phyloP scores from a whole-genome alignment of 1,140 invertebrate genomes.

The Sinella curviseta region DNA sequence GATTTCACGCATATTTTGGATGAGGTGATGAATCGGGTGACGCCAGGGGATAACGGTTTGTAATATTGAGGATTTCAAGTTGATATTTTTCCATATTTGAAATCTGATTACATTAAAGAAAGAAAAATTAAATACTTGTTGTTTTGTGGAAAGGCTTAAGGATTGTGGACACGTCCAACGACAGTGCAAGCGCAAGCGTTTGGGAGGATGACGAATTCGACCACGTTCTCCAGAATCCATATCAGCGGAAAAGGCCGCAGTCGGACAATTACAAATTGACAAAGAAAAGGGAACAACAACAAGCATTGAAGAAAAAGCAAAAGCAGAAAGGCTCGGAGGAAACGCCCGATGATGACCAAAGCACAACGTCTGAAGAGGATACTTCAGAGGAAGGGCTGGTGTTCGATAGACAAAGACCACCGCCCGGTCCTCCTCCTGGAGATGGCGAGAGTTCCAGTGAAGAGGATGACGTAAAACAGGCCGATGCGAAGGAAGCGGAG shows the following conservation, averaged over 20 bases:
- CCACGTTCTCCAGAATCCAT: slow-evolving; percentile 30
- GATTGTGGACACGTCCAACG: slow-evolving; percentile 26
- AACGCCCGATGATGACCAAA: neutral
- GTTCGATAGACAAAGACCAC: neutral
- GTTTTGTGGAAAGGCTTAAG: no score
- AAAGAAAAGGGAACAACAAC: neutral
- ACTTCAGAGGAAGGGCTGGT: neutral
- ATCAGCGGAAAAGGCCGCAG: slow-evolving; percentile 1
- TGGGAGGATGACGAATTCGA: slow-evolving; percentile 41
- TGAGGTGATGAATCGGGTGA: slow-evolving; percentile 25
- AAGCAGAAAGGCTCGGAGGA: no score
- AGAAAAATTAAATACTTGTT: no score
- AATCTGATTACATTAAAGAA: neutral
- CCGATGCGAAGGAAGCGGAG: neutral
- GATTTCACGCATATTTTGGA: slow-evolving; percentile 32
- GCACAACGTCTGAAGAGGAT: neutral
- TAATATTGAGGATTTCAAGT: no score
- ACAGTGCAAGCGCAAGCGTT: slow-evolving; percentile 24
- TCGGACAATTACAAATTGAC: slow-evolving; percentile 15
- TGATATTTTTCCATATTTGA: no score
- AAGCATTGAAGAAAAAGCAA: neutral
- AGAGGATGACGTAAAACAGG: neutral
- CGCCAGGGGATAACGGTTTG: slow-evolving; percentile 19
- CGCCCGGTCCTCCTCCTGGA: neutral
- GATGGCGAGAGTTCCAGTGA: neutral